Evolutionary conservation across 2,113 vertebrate genomes (phyloP).

Genomic region (Percina caprodes): DNA sequence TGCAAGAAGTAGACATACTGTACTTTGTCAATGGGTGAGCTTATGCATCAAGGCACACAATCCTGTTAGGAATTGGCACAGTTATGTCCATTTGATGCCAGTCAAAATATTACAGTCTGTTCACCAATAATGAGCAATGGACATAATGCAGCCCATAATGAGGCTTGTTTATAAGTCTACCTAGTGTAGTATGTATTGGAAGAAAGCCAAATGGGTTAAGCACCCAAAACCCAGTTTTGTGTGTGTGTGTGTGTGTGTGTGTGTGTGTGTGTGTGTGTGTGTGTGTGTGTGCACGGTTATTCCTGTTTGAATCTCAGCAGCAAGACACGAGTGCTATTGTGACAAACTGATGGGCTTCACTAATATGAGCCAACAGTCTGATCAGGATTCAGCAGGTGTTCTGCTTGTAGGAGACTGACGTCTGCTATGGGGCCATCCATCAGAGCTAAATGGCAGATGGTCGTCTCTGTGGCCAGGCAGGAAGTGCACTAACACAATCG

Average conservation of each 20-base stretch:
- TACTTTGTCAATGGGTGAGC: slow-evolving; percentile 63
- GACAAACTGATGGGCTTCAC: slow-evolving; percentile 61
- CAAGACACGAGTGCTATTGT: slow-evolving; percentile 36
- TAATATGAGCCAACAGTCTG: slow-evolving; percentile 68
- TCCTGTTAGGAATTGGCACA: slow-evolving; percentile 80
- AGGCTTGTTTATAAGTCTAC: slow-evolving; percentile 60
- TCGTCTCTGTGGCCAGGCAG: slow-evolving; percentile 77
- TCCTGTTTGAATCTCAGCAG: slow-evolving; percentile 45
- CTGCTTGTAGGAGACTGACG: slow-evolving; percentile 64
- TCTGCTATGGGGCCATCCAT: slow-evolving; percentile 78
- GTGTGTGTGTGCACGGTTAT: slow-evolving; percentile 2
- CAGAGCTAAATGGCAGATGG: slow-evolving; percentile 85
- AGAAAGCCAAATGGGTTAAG: slow-evolving; percentile 40
- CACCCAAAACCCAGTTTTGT: slow-evolving; percentile 51
- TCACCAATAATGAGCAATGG: slow-evolving; percentile 59
- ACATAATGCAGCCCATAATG: slow-evolving; percentile 52
- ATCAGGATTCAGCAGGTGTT: slow-evolving; percentile 81
- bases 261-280: not conserved
- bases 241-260: slow-evolving; percentile 1
- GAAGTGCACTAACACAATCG: slow-evolving; percentile 81
- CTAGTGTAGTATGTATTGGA: slow-evolving; percentile 44
- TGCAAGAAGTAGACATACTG: slow-evolving; percentile 58
- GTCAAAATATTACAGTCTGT: slow-evolving; percentile 75
- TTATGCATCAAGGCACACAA: slow-evolving; percentile 82
- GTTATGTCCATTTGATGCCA: slow-evolving; percentile 63